These are phyloP conservation scores for Microctenopoma stevenorrisi DNA, from an alignment of 2,797 vertebrate genomes.

Conservation along the genomic window DNA sequence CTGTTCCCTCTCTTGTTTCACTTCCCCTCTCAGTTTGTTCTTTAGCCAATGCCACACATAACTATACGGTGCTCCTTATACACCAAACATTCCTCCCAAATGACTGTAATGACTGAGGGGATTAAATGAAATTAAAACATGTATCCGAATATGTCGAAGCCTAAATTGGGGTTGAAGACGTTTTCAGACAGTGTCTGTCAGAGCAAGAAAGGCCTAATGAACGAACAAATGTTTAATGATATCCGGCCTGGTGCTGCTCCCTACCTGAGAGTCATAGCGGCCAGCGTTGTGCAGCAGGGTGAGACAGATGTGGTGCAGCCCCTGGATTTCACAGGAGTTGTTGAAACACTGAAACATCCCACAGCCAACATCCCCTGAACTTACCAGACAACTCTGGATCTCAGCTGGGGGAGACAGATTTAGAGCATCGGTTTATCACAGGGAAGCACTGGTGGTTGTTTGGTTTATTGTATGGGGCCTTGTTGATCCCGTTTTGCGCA, in stretches of 20 bases:
- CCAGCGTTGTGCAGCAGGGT: slow-evolving; percentile 97
- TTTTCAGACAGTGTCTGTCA: slow-evolving; percentile 7
- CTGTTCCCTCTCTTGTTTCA: slow-evolving; percentile 72
- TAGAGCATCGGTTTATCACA: no score
- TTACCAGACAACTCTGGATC: slow-evolving; percentile 94
- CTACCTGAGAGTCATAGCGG: slow-evolving; percentile 95
- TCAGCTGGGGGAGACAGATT: slow-evolving; percentile 81
- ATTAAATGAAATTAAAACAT: slow-evolving; percentile 59
- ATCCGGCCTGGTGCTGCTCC: background rate
- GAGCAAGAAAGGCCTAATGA: background rate
- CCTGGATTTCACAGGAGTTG: slow-evolving; percentile 94
- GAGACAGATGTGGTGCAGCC: slow-evolving; percentile 95
- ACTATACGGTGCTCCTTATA: slow-evolving; percentile 49
- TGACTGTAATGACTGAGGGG: slow-evolving; percentile 56
- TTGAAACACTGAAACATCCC: slow-evolving; percentile 96
- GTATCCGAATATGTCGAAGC: slow-evolving; percentile 26
- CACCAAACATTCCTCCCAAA: slow-evolving; percentile 63
- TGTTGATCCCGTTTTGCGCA: background rate
- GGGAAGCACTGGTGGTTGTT: no score
- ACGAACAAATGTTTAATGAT: background rate
- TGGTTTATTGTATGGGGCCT: no score
- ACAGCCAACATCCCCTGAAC: slow-evolving; percentile 93
- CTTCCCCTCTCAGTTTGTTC: slow-evolving; percentile 54
- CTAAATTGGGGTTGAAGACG: background rate
- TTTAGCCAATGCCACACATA: slow-evolving; percentile 48